Conservation (phyloP, 2,888 invertebrate species). For the Drosophila bunnanda region DNA sequence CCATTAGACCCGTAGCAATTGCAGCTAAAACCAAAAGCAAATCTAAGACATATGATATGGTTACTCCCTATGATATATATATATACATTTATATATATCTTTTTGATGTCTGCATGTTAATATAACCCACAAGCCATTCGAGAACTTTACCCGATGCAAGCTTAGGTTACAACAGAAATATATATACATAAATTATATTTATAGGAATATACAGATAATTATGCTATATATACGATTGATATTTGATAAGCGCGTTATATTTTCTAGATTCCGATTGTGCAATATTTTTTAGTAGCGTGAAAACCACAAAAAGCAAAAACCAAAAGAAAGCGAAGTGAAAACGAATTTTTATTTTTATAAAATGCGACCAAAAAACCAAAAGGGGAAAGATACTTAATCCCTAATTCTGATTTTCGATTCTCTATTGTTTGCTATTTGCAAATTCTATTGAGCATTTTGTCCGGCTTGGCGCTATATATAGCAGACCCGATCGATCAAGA, state of each 20-base stretch:
- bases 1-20: conserved; percentile 1
- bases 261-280: conserved; percentile 75
- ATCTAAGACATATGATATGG: conserved; percentile 38
- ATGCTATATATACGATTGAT: conserved; percentile 48
- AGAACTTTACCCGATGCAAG: conserved; percentile 30
- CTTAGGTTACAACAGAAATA: conserved; percentile 39
- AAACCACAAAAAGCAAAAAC: conserved; percentile 21
- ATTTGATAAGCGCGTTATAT: conserved; percentile 73
- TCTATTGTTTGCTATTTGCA: conserved; percentile 4
- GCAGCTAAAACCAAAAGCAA: conserved; percentile 35
- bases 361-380: conserved; percentile 60
- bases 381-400: not conserved
- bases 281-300: conserved; percentile 72
- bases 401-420: conserved; percentile 12
- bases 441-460: conserved; percentile 30
- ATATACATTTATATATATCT: conserved; percentile 50
- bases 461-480: conserved; percentile 56
- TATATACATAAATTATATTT: conserved; percentile 40
- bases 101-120: conserved; percentile 77
- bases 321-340: too few species aligned
- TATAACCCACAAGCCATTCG: conserved; percentile 49
- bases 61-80: conserved; percentile 28
- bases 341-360: conserved; percentile 76
- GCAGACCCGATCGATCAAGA: conserved; percentile 47
- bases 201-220: conserved; percentile 54